phyloP scores from a whole-genome alignment of 2,113 vertebrate genomes.

The Thamnaconus septentrionalis region DNA sequence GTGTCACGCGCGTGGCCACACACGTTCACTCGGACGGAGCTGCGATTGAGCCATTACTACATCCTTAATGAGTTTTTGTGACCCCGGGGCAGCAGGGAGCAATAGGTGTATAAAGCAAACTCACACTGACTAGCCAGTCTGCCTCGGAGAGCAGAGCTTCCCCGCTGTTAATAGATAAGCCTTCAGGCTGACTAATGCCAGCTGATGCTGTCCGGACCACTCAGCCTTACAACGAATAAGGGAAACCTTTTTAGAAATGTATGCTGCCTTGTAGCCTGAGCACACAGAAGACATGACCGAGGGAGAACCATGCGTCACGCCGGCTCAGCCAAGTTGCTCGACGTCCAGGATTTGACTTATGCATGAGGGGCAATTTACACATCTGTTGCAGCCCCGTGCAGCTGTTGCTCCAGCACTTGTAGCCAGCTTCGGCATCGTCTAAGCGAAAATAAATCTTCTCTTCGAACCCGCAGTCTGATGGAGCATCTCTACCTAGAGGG shows the following conservation, averaged over 20 bases:
- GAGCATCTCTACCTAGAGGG: neutral
- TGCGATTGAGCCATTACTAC: conserved; percentile 31
- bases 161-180: conserved; percentile 18
- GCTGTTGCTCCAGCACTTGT: conserved; percentile 49
- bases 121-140: conserved; percentile 30
- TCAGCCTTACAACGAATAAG: conserved; percentile 20
- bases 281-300: neutral
- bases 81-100: conserved; percentile 41
- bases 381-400: conserved; percentile 29
- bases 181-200: conserved; percentile 30
- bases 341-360: conserved; percentile 22
- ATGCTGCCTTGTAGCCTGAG: neutral
- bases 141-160: conserved; percentile 28
- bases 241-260: conserved; percentile 12
- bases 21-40: conserved; percentile 9
- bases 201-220: conserved; percentile 39
- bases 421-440: conserved; percentile 11
- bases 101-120: conserved; percentile 46
- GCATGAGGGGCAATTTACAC: conserved; percentile 19
- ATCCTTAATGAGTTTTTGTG: conserved; percentile 59
- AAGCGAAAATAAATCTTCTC: conserved; percentile 33
- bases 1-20: conserved; percentile 5
- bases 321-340: conserved; percentile 14
- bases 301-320: neutral
- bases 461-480: neutral